phyloP scores from a whole-genome alignment of 2,797 vertebrate species.

The Nannoperca obscura region DNA sequence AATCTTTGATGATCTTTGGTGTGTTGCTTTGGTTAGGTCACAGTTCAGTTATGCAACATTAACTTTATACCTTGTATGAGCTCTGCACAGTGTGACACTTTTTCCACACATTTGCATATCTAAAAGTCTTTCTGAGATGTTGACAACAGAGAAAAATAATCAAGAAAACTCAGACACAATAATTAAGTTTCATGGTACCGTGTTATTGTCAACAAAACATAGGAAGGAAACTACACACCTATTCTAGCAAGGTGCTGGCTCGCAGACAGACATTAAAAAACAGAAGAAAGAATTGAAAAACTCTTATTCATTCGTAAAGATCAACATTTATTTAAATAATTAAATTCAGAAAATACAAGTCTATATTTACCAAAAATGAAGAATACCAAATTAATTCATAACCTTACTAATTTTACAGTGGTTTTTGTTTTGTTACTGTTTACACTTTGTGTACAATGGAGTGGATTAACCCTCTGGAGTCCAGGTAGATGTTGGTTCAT shows the following conservation, averaged over 20 bases:
- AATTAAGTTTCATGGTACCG: neutral
- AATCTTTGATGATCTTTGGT: neutral
- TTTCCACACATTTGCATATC: conserved; percentile 5
- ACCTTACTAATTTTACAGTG: neutral
- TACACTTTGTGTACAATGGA: neutral
- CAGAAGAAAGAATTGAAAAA: neutral
- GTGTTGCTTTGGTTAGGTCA: neutral
- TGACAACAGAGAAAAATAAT: neutral
- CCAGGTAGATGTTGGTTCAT: neutral
- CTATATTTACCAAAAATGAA: neutral
- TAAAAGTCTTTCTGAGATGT: conserved; percentile 2
- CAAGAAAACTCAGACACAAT: neutral
- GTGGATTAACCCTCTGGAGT: neutral
- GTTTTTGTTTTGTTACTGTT: neutral
- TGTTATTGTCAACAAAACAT: neutral
- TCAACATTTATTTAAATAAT: neutral
- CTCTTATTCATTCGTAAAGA: neutral
- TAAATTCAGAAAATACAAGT: neutral
- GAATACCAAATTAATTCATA: neutral
- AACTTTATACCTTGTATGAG: conserved; percentile 25
- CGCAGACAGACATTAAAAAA: neutral
- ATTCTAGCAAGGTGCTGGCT: neutral
- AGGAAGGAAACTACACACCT: neutral
- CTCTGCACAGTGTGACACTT: neutral
- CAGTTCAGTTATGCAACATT: conserved; percentile 1